Evolutionary conservation across 2,113 vertebrate genomes (phyloP).

Genomic region (Ranitomeya variabilis): DNA sequence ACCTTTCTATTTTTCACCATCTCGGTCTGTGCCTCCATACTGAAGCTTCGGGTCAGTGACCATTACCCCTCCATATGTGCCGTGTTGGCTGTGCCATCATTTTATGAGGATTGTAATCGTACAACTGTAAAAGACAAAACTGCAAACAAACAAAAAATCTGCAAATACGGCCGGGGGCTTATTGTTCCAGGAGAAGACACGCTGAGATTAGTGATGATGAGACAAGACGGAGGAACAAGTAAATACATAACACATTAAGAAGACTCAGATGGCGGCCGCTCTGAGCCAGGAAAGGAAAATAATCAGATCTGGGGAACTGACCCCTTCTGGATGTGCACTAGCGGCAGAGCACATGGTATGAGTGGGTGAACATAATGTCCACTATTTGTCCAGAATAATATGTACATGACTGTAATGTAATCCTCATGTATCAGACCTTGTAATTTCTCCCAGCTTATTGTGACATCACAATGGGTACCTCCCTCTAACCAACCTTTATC

Average conservation of each 20-base stretch:
- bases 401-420: background rate
- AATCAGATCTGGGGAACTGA: background rate
- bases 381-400: background rate
- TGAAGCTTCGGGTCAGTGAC: too few species aligned
- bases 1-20: too few species aligned
- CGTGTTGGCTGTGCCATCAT: background rate
- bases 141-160: background rate
- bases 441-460: too few species aligned
- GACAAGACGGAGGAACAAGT: constrained; percentile 11
- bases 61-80: too few species aligned
- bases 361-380: background rate
- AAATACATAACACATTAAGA: constrained; percentile 23
- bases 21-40: too few species aligned
- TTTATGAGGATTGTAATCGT: background rate
- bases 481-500: too few species aligned
- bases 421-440: too few species aligned
- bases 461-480: too few species aligned
- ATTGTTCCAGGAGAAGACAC: constrained; percentile 23
- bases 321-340: background rate
- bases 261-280: constrained; percentile 17
- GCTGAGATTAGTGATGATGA: constrained; percentile 10
- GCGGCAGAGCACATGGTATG: background rate
- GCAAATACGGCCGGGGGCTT: background rate
- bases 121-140: background rate
- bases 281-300: background rate